These are phyloP conservation scores for Drosophila fuyamai DNA, from an alignment of 1,140 invertebrate genomes.

Conservation along the genomic window DNA sequence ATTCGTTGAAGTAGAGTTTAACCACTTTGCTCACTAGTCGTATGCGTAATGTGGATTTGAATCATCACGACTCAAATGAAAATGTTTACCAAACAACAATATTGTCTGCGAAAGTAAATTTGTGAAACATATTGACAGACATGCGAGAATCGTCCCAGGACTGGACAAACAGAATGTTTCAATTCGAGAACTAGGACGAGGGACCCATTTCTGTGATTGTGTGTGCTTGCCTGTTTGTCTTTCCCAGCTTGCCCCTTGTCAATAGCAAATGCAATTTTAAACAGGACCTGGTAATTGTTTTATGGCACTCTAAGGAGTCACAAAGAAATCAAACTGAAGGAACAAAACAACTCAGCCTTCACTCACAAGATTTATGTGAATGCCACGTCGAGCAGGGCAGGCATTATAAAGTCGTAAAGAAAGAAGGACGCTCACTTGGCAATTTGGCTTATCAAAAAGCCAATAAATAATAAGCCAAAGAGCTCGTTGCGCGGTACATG, in stretches of 20 bases:
- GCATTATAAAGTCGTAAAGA: slow-evolving; percentile 32
- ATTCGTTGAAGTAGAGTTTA: not conserved
- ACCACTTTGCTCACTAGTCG: slow-evolving; percentile 12
- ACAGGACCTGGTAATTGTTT: slow-evolving; percentile 71
- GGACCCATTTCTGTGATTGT: slow-evolving; percentile 34
- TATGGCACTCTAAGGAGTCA: slow-evolving; percentile 71
- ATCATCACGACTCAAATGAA: slow-evolving; percentile 21
- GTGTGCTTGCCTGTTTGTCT: slow-evolving; percentile 28
- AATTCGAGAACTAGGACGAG: slow-evolving; percentile 42
- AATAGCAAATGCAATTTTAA: slow-evolving; percentile 60
- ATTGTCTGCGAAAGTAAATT: slow-evolving; percentile 67
- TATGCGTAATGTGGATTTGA: slow-evolving; percentile 41
- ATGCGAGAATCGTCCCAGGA: slow-evolving; percentile 51
- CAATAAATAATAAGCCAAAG: slow-evolving; percentile 57
- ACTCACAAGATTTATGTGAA: slow-evolving; percentile 43
- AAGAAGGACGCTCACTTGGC: slow-evolving; percentile 35
- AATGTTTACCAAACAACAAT: slow-evolving; percentile 73
- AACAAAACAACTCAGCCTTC: slow-evolving; percentile 39
- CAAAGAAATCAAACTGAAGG: slow-evolving; percentile 50
- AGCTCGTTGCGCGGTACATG: slow-evolving; percentile 51
- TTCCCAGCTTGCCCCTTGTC: slow-evolving; percentile 40
- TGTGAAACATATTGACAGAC: slow-evolving; percentile 65
- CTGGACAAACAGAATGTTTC: slow-evolving; percentile 57
- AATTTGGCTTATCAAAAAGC: slow-evolving; percentile 60
- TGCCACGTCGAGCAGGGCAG: slow-evolving; percentile 5